Conservation (phyloP, 2,888 invertebrate genomes). For the Andrena dorsata region DNA sequence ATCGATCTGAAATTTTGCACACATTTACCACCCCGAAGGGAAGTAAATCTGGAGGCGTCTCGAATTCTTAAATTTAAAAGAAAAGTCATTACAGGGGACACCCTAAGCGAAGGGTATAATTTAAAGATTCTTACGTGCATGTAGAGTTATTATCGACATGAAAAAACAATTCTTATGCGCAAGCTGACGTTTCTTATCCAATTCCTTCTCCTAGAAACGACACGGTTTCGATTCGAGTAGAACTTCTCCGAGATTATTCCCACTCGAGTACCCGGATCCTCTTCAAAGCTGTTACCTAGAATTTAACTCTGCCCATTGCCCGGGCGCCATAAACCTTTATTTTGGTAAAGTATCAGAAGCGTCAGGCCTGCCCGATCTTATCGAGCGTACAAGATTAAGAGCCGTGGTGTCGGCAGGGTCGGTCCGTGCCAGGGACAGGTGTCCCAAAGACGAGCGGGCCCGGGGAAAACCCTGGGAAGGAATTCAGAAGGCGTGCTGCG, state of each 20-base stretch:
- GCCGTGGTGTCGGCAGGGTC: slow-evolving; percentile 20
- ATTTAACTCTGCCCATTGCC: neutral
- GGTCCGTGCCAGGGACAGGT: slow-evolving; percentile 54
- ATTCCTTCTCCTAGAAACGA: no score
- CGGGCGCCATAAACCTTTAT: neutral
- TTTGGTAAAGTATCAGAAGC: neutral
- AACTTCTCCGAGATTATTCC: neutral
- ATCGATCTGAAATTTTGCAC: no score
- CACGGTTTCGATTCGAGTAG: no score
- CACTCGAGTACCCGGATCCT: neutral
- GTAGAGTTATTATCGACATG: no score
- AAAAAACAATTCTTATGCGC: no score
- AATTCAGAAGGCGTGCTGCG: slow-evolving; percentile 28
- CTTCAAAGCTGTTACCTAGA: neutral
- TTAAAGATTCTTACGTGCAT: no score
- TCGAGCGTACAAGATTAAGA: slow-evolving; percentile 43
- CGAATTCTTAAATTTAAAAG: no score
- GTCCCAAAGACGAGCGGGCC: slow-evolving; percentile 20
- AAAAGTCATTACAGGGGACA: no score
- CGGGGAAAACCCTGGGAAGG: slow-evolving; percentile 26
- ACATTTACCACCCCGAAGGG: no score
- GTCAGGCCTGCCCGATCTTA: slow-evolving; percentile 43
- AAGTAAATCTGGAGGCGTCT: no score
- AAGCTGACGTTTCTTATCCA: no score
- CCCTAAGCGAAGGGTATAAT: no score